Base-by-base conservation (phyloP, 1,140 invertebrate genomes). In the Drosophila novamexicana region DNA sequence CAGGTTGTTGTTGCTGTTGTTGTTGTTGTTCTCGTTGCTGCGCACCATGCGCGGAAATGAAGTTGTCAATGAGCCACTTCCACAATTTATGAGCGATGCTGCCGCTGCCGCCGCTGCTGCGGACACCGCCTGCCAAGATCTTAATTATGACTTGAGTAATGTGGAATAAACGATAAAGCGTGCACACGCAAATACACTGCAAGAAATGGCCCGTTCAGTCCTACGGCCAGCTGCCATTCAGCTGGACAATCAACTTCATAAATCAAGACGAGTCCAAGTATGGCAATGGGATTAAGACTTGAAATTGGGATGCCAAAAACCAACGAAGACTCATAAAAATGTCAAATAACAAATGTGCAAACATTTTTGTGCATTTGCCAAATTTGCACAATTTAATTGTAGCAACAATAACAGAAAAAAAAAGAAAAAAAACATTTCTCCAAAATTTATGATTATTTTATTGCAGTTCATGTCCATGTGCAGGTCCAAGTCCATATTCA, bases 121-220 rank as follows among this genome's bases (percentile, higher is more conserved):
- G 58, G 74, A 75, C 66, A 69, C 77, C 69, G 77, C 81, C 83
- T 79, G 83, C 84, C 83, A 86, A 89, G 79, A 89, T 86, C 84
- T 88, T 88, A 88, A 88, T 88, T 88, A 88, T 89, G 84, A 90
- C 84, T 88, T 89, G 79, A 86, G 83, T 86, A 89, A 86, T 86
- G 83, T 77, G 80, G 72, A 86, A 89, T 86, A 86, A 86, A 89
- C 83, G 83, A 86, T 89, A 89, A 86, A 89, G 83, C 79, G 83
- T 86, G 80, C 79, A 64, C 84, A 83, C 79, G 83, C 82, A 86
- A 86, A 86, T 86, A 83, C 83, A 86, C 83, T 86, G 84, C 49
- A 69, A 73, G 58, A 84, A 84, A 52, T 39, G 34, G 8, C 6
- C 50, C 22, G 44, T 36, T 52, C 39, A 7, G 16, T 49, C 36